These are phyloP conservation scores for Gandaritis pyraliata DNA, from an alignment of 2,888 invertebrate species.

Conservation along the genomic window DNA sequence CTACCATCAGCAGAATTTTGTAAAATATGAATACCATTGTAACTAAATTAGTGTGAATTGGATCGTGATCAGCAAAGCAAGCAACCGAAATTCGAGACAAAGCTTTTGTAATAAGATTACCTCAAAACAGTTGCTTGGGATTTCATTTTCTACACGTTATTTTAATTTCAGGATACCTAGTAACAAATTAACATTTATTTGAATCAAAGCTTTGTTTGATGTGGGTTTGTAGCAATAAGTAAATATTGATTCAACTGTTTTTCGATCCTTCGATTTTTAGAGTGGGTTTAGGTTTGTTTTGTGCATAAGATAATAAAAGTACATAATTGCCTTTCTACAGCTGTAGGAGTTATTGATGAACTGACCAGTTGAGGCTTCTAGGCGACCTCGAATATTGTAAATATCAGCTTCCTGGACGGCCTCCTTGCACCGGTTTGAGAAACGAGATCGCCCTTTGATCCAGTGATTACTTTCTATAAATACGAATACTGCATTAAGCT, in stretches of 20 bases:
- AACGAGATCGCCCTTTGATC: conserved; percentile 72
- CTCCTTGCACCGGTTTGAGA: conserved; percentile 71
- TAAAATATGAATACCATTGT: background rate
- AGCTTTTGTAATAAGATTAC: conserved; percentile 5
- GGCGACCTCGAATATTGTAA: conserved; percentile 68
- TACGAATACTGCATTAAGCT: conserved; percentile 51
- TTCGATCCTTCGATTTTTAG: background rate
- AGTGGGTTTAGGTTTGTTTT: background rate
- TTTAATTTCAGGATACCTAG: background rate
- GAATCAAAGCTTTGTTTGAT: background rate
- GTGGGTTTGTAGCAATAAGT: background rate
- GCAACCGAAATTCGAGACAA: conserved; percentile 1
- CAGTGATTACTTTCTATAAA: conserved; percentile 71
- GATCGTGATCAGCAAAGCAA: background rate
- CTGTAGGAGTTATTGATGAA: conserved; percentile 58
- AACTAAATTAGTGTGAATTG: conserved; percentile 4
- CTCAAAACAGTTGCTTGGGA: conserved; percentile 8
- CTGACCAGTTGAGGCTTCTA: conserved; percentile 54
- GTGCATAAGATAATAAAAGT: background rate
- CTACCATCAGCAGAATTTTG: background rate
- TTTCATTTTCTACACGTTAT: conserved; percentile 5
- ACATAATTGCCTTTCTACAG: conserved; percentile 37
- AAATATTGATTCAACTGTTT: background rate
- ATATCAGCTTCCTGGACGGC: conserved; percentile 74
- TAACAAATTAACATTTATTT: background rate